phyloP scores from a whole-genome alignment of 2,888 invertebrate species.

The Caenorhabditis macrosperma region DNA sequence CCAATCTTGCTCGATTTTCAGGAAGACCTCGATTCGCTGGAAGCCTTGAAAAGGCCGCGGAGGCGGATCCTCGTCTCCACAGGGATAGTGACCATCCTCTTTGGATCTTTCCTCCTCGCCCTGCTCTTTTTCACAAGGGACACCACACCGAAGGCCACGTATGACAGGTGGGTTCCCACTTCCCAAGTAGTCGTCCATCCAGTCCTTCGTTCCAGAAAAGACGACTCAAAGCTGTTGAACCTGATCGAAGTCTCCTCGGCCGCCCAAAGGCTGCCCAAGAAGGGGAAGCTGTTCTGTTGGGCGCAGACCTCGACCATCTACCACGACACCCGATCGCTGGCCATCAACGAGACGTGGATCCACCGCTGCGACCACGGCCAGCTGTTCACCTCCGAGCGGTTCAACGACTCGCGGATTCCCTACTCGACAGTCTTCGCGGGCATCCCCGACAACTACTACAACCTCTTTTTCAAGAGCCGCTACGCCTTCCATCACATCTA shows the following conservation, averaged over 20 bases:
- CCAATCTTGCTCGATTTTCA: conserved; percentile 1
- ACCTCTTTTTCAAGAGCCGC: conserved; percentile 71
- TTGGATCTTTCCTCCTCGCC: not conserved
- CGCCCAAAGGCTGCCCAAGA: conserved; percentile 55
- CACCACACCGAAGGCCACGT: conserved; percentile 31
- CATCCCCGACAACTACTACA: conserved; percentile 65
- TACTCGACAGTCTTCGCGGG: conserved; percentile 72
- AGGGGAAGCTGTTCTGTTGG: conserved; percentile 65
- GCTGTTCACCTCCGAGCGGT: conserved; percentile 67
- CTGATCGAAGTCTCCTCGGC: conserved; percentile 56
- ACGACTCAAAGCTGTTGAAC: conserved; percentile 25
- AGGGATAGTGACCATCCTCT: not conserved
- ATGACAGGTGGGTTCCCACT: conserved; percentile 48
- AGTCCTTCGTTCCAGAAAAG: conserved; percentile 9
- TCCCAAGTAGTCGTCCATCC: too few relatives aligned
- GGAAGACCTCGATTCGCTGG: conserved; percentile 40
- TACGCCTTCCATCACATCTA: conserved; percentile 70
- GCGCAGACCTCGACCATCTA: conserved; percentile 61
- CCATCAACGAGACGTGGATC: conserved; percentile 74
- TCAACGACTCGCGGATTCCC: conserved; percentile 64
- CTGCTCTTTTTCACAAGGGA: conserved; percentile 9
- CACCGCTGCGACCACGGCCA: conserved; percentile 72
- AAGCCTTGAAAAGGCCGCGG: conserved; percentile 24
- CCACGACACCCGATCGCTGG: conserved; percentile 57
- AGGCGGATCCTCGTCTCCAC: not conserved